phyloP scores from a whole-genome alignment of 2,113 vertebrate genomes.

The Danio rerio region GRCz12tu NC_133189.1:26490001-26490500 shows the following conservation, averaged over 20 bases:
- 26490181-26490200: background rate
- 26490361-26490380: background rate
- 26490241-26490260: background rate
- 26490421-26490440: no score
- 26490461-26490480: no score
- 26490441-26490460: no score
- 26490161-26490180: background rate
- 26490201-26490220: background rate
- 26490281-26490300: background rate
- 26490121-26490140: background rate
- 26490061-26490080: background rate
- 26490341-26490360: background rate
- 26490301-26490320: background rate
- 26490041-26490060: constrained; percentile 6
- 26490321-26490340: background rate
- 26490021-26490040: background rate
- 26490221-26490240: background rate
- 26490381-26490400: background rate
- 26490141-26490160: background rate
- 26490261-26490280: background rate
- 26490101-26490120: background rate
- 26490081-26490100: constrained; percentile 9
- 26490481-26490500: no score
- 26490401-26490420: background rate
- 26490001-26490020: background rate